Conservation (phyloP, 2,113 vertebrate genomes). For the Pyrgilauda ruficollis region DNA sequence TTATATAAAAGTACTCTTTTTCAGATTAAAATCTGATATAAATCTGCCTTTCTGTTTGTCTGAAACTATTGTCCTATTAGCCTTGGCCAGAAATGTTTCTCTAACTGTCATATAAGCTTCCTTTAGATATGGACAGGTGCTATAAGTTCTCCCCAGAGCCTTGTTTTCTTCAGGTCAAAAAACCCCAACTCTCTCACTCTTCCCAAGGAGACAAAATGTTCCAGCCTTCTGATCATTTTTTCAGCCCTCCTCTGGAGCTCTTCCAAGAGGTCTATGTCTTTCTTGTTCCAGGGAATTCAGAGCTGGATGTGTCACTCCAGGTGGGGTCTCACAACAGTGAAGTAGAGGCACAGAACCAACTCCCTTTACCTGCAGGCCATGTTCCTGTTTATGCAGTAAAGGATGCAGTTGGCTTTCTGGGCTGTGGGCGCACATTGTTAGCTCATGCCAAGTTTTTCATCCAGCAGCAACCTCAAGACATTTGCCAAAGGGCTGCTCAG, state of each 20-base stretch:
- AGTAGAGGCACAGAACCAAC: background rate
- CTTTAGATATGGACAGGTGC: background rate
- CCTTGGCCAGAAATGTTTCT: background rate
- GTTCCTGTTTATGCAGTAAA: background rate
- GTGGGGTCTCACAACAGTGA: background rate
- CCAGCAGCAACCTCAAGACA: background rate
- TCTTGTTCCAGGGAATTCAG: background rate
- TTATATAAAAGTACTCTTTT: background rate
- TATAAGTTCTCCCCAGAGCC: background rate
- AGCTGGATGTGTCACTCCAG: background rate
- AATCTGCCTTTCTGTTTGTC: background rate
- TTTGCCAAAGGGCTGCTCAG: background rate
- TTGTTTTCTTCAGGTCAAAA: background rate
- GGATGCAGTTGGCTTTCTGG: background rate
- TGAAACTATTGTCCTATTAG: background rate
- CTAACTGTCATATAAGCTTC: background rate
- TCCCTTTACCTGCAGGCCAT: background rate
- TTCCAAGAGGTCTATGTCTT: background rate
- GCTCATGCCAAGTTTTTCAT: background rate
- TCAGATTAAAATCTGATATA: background rate
- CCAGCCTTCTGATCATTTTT: background rate
- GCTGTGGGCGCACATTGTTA: accelerated
- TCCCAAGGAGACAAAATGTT: background rate
- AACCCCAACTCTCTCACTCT: background rate
- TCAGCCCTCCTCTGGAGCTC: background rate